Base-by-base conservation (phyloP, 2,888 invertebrate genomes). In the Sphinx pinastri region DNA sequence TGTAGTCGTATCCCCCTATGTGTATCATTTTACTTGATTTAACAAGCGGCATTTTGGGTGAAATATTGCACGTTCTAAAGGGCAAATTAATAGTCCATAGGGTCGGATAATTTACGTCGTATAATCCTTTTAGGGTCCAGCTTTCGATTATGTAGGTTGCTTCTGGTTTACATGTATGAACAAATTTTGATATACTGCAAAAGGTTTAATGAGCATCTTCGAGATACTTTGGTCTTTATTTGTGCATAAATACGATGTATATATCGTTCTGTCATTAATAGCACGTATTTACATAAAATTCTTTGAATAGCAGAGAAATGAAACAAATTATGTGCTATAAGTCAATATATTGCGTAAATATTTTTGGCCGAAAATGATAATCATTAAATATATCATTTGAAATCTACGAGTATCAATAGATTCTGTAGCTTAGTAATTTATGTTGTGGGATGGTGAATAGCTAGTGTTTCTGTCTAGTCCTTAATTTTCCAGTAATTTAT, bases 101-200 rank as follows among this genome's bases (percentile, higher is more conserved):
- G 63, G 63, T 47, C 49, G 63, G 16, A 63, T 63, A 63, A 63
- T 63, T 63, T 63, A 63, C 63, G 49, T 63, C 49, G 63, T 63
- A 63, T 63, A 63, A 63, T 49, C 63, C 49, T 63, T 63, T 63
- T 63, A 49, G 63, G 63, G 63, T 63, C 49, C 19, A 63, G 63
- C 13, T 63, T 63, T 47, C 49, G 63, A 63, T 63, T 49, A 63
- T 47, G 49, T 63, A 49, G 16, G 60, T 47, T 60, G n/a, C 60
- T 60, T 16, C 19, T 47, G 63, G 10, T 63, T 63, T 19, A 55
- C 45, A 57, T 68, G 14, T 12, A 14, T 55, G 4, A 68, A 57
- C 68, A 57, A 57, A 47, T 47, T 19, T 68, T 57, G 57, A 57
- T 68, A 68, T 45, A 47, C 38, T 16, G 2, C 19, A 47, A 55